These are phyloP conservation scores for Drosophila kuntzei DNA, from an alignment of 2,888 invertebrate genomes.

Conservation along the genomic window DNA sequence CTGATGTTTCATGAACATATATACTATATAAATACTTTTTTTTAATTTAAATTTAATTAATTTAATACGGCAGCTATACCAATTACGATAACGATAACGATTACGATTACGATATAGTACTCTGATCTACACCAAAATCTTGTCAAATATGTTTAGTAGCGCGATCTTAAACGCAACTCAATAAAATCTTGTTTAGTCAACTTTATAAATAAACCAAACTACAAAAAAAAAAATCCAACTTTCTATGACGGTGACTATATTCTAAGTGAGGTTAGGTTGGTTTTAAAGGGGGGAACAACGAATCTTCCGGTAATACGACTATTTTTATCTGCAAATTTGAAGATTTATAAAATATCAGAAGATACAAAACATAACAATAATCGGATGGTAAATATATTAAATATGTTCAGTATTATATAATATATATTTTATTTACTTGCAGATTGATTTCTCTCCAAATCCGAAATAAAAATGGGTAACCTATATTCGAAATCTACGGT, in stretches of 20 bases:
- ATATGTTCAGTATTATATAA: no score
- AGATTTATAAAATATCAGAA: no score
- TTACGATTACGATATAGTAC: constrained; percentile 10
- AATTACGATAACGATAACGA: constrained; percentile 1
- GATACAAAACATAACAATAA: no score
- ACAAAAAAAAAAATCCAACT: neutral
- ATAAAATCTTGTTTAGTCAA: constrained; percentile 32
- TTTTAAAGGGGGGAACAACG: no score
- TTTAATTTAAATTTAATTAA: constrained; percentile 22
- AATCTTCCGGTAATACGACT: no score
- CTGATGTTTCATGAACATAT: constrained; percentile 29
- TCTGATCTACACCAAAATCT: constrained; percentile 22
- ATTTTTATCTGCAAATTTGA: no score
- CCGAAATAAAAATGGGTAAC: no score
- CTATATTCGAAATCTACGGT: no score
- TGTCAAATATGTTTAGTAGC: constrained; percentile 26
- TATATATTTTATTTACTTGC: no score
- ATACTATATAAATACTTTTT: constrained; percentile 22
- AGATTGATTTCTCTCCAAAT: no score
- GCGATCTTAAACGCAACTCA: constrained; percentile 10
- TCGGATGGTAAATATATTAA: no score
- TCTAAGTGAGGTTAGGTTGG: neutral
- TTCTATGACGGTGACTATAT: neutral
- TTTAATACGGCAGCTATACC: constrained; percentile 3
- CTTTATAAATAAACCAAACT: constrained; percentile 22